Evolutionary conservation across 2,797 vertebrate species (phyloP).

Genomic region (Callimico goeldii): DNA sequence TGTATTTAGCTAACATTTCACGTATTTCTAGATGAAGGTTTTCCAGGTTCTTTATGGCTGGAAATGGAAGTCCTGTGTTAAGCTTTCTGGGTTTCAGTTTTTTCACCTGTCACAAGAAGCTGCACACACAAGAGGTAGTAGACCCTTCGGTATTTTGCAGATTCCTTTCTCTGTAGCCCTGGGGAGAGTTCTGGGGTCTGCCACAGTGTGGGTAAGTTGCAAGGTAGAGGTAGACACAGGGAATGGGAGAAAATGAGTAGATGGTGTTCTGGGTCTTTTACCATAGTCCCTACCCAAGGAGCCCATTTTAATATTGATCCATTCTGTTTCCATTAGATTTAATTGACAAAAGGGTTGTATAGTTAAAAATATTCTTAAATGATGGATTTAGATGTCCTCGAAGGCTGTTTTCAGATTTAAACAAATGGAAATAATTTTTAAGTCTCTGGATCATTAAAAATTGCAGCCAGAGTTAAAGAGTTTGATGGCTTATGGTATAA

Average conservation of each 20-base stretch:
- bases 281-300: neutral
- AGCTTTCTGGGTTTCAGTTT: neutral
- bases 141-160: neutral
- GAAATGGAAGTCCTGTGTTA: neutral
- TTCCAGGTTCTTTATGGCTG: neutral
- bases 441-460: neutral
- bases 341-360: neutral
- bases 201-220: neutral
- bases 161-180: neutral
- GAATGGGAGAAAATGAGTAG: neutral
- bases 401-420: neutral
- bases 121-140: neutral
- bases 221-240: fast-evolving
- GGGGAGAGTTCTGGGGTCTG: neutral
- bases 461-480: neutral
- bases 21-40: neutral
- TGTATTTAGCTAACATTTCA: neutral
- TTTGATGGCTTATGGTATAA: fast-evolving
- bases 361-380: neutral
- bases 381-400: neutral
- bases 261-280: neutral
- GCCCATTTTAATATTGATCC: neutral
- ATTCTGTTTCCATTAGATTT: neutral
- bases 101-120: neutral
- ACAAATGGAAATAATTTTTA: neutral